These are phyloP conservation scores for Aphidius gifuensis DNA, from an alignment of 1,140 invertebrate genomes.

Conservation along the genomic window DNA sequence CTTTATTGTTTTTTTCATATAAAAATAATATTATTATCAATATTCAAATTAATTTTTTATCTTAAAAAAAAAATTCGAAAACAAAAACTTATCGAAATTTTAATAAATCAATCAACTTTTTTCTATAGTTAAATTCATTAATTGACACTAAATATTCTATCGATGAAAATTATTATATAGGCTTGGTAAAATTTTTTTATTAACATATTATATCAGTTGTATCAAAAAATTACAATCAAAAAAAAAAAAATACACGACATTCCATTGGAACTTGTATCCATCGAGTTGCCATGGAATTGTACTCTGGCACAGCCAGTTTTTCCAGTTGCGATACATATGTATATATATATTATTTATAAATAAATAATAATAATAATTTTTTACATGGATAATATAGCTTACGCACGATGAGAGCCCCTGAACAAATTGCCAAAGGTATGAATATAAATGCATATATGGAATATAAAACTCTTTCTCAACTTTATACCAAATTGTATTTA, in stretches of 20 bases:
- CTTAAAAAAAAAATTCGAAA: background rate
- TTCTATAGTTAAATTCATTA: too few relatives aligned
- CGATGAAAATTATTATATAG: too few relatives aligned
- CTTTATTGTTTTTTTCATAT: background rate
- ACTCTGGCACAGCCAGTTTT: slow-evolving; percentile 11
- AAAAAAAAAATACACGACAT: slow-evolving; percentile 7
- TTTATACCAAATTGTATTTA: too few relatives aligned
- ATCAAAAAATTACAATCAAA: background rate
- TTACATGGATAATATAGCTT: too few relatives aligned
- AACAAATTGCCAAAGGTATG: background rate
- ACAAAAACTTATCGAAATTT: too few relatives aligned
- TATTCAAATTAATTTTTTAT: background rate
- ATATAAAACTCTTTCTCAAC: too few relatives aligned
- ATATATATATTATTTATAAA: background rate
- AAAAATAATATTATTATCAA: background rate
- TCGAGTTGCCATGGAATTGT: slow-evolving; percentile 6
- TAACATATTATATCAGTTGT: too few relatives aligned
- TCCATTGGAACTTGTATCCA: background rate
- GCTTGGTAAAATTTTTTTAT: too few relatives aligned
- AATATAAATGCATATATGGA: too few relatives aligned
- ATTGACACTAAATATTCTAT: too few relatives aligned
- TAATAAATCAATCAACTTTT: too few relatives aligned
- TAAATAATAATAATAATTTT: too few relatives aligned
- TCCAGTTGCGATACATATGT: background rate
- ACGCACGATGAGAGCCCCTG: slow-evolving; percentile 3